A percentile compares a stretch with the other conserved stretches of the same genome.
phyloP scores from a whole-genome alignment of 2,888 invertebrate genomes.

The Thelaira solivaga region DNA sequence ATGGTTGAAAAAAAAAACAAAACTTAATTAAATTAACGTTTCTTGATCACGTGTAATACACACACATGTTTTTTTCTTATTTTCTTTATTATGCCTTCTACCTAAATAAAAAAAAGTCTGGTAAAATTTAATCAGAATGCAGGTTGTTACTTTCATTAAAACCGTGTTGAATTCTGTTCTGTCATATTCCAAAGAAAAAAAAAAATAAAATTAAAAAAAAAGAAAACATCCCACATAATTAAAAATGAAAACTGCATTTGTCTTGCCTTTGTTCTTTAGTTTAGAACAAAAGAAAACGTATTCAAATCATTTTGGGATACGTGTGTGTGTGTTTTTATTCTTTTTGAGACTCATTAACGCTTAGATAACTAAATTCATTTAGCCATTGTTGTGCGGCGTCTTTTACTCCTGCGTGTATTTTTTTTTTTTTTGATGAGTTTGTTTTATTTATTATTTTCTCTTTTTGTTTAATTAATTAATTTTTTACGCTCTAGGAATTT shows the following conservation, averaged over 20 bases:
- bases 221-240: slow-evolving; percentile 60
- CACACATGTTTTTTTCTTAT: slow-evolving; percentile 23
- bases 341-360: slow-evolving; percentile 58
- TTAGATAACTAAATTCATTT: slow-evolving; percentile 61
- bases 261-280: not conserved
- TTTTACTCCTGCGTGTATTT: slow-evolving; percentile 20
- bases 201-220: slow-evolving; percentile 53
- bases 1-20: slow-evolving; percentile 7
- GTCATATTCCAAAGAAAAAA: slow-evolving; percentile 28
- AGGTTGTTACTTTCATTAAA: slow-evolving; percentile 55
- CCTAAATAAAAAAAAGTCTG: slow-evolving; percentile 1
- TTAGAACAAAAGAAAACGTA: slow-evolving; percentile 38
- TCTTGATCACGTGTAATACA: slow-evolving; percentile 60
- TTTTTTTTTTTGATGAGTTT: slow-evolving; percentile 54
- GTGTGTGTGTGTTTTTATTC: too few relatives aligned
- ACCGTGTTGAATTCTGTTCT: slow-evolving; percentile 25
- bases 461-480: slow-evolving; percentile 61
- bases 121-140: slow-evolving; percentile 52
- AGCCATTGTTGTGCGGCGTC: slow-evolving; percentile 55
- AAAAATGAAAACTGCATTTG: slow-evolving; percentile 55
- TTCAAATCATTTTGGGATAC: slow-evolving; percentile 20
- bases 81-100: not conserved
- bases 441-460: too few relatives aligned
- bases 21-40: slow-evolving; percentile 54
- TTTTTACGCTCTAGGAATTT: slow-evolving; percentile 60